Conservation (phyloP, 1,140 invertebrate genomes). For the Pseudoatta argentina region DNA sequence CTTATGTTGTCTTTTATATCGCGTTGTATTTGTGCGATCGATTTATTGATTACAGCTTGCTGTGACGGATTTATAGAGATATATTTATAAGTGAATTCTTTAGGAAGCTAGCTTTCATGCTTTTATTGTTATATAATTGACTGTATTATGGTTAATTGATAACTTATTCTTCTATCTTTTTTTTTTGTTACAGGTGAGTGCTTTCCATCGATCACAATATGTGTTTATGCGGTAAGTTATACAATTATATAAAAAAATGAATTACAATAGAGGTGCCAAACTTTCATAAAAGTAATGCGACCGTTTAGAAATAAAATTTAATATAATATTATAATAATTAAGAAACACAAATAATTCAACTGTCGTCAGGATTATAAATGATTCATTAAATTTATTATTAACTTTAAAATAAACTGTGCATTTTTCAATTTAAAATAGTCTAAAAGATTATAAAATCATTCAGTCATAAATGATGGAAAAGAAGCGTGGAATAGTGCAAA, state of each 20-base stretch:
- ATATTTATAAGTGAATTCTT: slow-evolving; percentile 14
- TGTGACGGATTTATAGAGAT: background rate
- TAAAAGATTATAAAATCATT: background rate
- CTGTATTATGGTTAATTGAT: slow-evolving; percentile 10
- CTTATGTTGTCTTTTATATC: background rate
- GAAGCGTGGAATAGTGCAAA: background rate
- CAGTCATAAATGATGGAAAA: background rate
- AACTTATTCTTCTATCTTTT: slow-evolving; percentile 61
- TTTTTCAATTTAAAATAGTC: slow-evolving; percentile 1
- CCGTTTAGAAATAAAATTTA: background rate
- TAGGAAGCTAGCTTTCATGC: background rate
- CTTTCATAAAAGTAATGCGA: slow-evolving; percentile 13
- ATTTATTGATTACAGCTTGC: background rate
- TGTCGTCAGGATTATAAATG: background rate
- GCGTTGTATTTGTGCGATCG: background rate
- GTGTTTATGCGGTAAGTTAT: slow-evolving; percentile 72
- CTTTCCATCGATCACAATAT: slow-evolving; percentile 67
- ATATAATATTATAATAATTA: background rate
- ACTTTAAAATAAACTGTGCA: background rate
- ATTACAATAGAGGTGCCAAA: slow-evolving; percentile 78
- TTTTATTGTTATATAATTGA: background rate
- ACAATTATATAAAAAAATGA: slow-evolving; percentile 68
- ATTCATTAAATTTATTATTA: background rate
- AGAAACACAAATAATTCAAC: background rate
- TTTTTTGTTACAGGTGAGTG: slow-evolving; percentile 79